Evolutionary conservation across 1,140 invertebrate genomes (phyloP), one percentile per base, ranked within the genome.

Genomic region (Drosophila obscura): DNA sequence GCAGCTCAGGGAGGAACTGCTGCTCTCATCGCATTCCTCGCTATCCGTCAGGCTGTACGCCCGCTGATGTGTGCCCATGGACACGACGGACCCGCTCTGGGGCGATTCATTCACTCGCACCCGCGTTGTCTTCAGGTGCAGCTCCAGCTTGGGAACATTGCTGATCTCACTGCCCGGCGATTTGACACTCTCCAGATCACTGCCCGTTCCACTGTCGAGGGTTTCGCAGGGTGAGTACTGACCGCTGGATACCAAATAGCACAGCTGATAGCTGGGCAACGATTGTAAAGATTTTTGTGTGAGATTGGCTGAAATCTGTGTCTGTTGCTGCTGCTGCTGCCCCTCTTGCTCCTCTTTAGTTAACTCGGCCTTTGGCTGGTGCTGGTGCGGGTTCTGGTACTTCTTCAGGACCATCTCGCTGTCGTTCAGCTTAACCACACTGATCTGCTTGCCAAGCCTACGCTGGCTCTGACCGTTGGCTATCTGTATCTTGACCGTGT

Each of bases 201-300:
- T 96, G 92, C 96, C 96, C 7, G 96, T 96, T 15, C 96, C 96
- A 57, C 96, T 96, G 92, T 97, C 96, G 63, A 96, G 76, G 0
- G 95, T 96, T 65, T 96, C 96, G 77, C 94, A 94, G 0, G 96
- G 96, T 35, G 96, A 96, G 62, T 95, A 95, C 79, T 96, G 96
- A 0, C 96, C 96, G 83, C 95, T 96, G 5, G 95, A 94, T 93
- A 95, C 95, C 15, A 95, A 92, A 82, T 92, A 93, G 75, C 93
- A 93, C 8, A 91, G 92, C 50, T 93, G 93, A 52, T 93, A 93
- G 7, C 92, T 24, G 45, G 19, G 26, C 19, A 51, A 16, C 64
- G 66, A 57, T 53, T 28, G 39, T 3, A 13, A 0, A 4, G 11
- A 5, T 13, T 39, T 39, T 13, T 39, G 35, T 35, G 26, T 28